Percentiles rank a stretch among this genome's conserved stretches.
These are phyloP conservation scores for Chaetophractus vellerosus DNA, from an alignment of 2,797 vertebrate genomes.

Conservation along the genomic window DNA sequence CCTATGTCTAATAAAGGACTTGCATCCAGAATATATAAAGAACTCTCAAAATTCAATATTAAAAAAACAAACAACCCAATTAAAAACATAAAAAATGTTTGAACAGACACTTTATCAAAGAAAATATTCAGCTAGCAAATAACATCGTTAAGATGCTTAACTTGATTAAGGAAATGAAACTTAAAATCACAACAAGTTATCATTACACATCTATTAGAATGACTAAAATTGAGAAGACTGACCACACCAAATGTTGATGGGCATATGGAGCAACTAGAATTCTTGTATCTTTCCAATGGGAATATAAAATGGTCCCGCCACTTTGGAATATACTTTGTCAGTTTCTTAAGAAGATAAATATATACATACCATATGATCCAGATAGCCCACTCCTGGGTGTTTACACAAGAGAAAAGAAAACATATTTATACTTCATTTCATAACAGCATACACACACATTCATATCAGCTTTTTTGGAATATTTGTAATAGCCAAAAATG, in stretches of 20 bases:
- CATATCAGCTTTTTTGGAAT: not conserved
- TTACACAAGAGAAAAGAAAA: not conserved
- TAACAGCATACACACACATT: not conserved
- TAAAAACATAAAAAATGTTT: conserved; percentile 1
- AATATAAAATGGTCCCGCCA: not conserved
- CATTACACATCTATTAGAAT: too few species aligned
- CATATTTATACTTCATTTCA: not conserved
- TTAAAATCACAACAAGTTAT: not conserved
- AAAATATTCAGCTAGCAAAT: not conserved
- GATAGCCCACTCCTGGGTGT: not conserved
- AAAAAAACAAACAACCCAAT: not conserved
- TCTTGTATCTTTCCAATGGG: not conserved
- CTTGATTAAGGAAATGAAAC: not conserved
- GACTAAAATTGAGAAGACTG: too few species aligned
- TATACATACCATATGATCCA: not conserved
- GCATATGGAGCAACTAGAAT: too few species aligned
- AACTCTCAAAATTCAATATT: not conserved
- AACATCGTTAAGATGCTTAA: not conserved
- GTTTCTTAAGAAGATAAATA: not conserved
- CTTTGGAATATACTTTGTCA: not conserved
- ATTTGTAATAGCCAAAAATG: not conserved
- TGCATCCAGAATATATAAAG: not conserved
- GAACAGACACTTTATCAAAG: not conserved
- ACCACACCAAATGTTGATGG: too few species aligned
- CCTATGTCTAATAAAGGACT: not conserved